Evolutionary conservation across 2,888 invertebrate genomes (phyloP).

Genomic region (Drosophila algonquin): DNA sequence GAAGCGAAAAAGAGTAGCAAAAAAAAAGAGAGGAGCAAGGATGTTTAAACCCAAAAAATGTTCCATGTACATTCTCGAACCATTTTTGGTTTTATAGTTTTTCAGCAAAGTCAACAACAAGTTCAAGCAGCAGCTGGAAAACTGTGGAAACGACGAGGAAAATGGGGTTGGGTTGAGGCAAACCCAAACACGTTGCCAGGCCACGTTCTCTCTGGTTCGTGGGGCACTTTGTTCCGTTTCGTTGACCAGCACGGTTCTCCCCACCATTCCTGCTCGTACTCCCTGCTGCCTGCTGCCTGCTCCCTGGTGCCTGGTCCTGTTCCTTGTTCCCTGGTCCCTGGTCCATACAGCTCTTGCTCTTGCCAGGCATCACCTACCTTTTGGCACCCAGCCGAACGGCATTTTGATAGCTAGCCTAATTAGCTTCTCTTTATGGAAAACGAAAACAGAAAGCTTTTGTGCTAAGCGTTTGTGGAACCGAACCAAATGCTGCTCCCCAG

Average conservation of each 20-base stretch:
- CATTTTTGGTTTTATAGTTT: constrained; percentile 45
- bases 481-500: constrained; percentile 37
- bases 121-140: constrained; percentile 57
- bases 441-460: constrained; percentile 65
- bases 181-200: constrained; percentile 46
- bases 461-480: constrained; percentile 68
- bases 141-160: constrained; percentile 23
- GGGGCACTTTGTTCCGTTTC: constrained; percentile 62
- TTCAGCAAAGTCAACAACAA: constrained; percentile 60
- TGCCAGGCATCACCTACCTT: constrained; percentile 13
- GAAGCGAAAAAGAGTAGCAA: constrained; percentile 15
- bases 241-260: constrained; percentile 36
- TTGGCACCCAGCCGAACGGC: constrained; percentile 47
- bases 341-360: background rate
- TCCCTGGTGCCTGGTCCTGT: background rate
- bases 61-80: constrained; percentile 45
- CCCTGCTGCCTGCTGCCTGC: background rate
- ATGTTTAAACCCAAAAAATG: constrained; percentile 38
- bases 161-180: constrained; percentile 34
- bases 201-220: constrained; percentile 40
- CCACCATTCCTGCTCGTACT: constrained; percentile 1
- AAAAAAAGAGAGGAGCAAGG: constrained; percentile 8
- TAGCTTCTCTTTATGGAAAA: constrained; percentile 71
- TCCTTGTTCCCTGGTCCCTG: background rate
- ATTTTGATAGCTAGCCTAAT: constrained; percentile 78